phyloP scores from a whole-genome alignment of 2,888 invertebrate species.

The Macaria liturata region DNA sequence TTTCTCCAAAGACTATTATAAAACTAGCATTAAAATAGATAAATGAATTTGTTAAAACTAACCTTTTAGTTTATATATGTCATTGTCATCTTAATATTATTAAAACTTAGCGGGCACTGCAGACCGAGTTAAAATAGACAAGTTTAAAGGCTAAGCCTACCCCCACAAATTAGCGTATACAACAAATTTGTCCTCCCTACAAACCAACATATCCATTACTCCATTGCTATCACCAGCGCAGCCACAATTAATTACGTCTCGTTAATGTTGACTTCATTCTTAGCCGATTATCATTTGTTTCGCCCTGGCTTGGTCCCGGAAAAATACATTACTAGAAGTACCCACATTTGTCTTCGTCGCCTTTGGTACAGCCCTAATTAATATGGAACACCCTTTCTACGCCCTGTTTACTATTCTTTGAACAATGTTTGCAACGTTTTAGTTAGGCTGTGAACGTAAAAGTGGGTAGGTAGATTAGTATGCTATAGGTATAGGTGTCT shows the following conservation, averaged over 20 bases:
- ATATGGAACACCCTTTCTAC: constrained; percentile 79
- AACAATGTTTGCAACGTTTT: constrained; percentile 34
- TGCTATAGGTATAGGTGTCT: too few species aligned
- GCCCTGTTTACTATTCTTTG: constrained; percentile 67
- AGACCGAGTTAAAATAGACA: too few species aligned
- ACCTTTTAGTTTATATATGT: too few species aligned
- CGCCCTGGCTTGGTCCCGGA: constrained; percentile 61
- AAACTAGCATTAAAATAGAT: too few species aligned
- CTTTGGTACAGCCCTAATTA: constrained; percentile 75
- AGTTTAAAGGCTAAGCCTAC: too few species aligned
- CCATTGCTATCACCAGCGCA: constrained; percentile 40
- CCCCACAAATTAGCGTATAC: too few species aligned
- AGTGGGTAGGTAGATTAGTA: too few species aligned
- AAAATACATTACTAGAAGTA: constrained; percentile 76
- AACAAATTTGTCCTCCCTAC: too few species aligned
- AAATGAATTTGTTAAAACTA: too few species aligned
- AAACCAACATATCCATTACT: constrained; percentile 25
- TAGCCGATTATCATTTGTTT: constrained; percentile 82
- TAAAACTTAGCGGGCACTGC: too few species aligned
- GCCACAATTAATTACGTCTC: constrained; percentile 71
- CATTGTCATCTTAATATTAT: too few species aligned
- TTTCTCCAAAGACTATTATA: too few species aligned
- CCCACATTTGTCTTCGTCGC: constrained; percentile 80
- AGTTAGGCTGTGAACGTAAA: background rate
- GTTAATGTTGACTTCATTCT: constrained; percentile 75